Evolutionary conservation across 2,888 invertebrate genomes (phyloP).

Genomic region (Hypsopygia costalis): DNA sequence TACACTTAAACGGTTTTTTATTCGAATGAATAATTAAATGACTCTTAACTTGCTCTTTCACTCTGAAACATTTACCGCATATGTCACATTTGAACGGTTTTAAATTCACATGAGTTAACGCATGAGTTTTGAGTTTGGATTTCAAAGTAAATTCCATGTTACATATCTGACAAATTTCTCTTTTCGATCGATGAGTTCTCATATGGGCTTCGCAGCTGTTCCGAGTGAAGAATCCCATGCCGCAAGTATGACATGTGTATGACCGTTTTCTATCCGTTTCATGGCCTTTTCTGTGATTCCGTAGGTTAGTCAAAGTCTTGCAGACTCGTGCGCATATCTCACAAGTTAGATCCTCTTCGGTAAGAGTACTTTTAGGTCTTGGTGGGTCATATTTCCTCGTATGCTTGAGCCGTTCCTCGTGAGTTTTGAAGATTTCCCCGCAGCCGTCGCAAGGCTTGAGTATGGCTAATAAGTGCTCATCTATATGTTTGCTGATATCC

Average conservation of each 20-base stretch:
- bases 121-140: slow-evolving; percentile 25
- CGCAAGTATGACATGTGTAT: slow-evolving; percentile 20
- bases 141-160: slow-evolving; percentile 30
- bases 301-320: slow-evolving; percentile 5
- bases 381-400: slow-evolving; percentile 11
- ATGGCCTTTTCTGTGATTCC: slow-evolving; percentile 16
- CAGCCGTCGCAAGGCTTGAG: slow-evolving; percentile 15
- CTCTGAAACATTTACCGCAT: slow-evolving; percentile 30
- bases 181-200: slow-evolving; percentile 16
- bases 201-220: slow-evolving; percentile 16
- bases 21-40: slow-evolving; percentile 85
- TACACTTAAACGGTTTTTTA: slow-evolving; percentile 84
- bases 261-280: slow-evolving; percentile 25
- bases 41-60: slow-evolving; percentile 62
- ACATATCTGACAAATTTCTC: slow-evolving; percentile 35
- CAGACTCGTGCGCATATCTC: slow-evolving; percentile 14
- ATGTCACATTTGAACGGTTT: slow-evolving; percentile 31
- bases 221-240: slow-evolving; percentile 19
- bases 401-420: slow-evolving; percentile 11
- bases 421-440: slow-evolving; percentile 14
- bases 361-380: slow-evolving; percentile 3
- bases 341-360: slow-evolving; percentile 14
- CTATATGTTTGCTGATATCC: slow-evolving; percentile 14
- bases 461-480: slow-evolving; percentile 5
- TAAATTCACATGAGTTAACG: slow-evolving; percentile 23